These are phyloP conservation scores for Chionomys nivalis DNA, from an alignment of 2,113 vertebrate genomes.

Conservation along the genomic window DNA sequence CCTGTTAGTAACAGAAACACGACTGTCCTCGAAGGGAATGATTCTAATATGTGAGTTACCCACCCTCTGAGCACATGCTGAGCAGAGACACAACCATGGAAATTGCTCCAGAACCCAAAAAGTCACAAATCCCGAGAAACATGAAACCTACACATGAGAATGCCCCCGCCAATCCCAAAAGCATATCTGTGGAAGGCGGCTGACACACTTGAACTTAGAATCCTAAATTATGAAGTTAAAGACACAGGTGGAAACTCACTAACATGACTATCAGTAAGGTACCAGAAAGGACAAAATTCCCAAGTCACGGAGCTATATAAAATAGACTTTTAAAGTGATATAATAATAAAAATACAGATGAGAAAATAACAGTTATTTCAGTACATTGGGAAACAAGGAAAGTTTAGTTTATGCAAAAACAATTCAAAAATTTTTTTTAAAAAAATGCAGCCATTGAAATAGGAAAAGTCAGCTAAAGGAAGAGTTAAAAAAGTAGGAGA, in stretches of 20 bases:
- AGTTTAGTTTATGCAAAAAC: neutral
- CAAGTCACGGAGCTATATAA: neutral
- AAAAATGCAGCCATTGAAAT: neutral
- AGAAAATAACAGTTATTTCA: neutral
- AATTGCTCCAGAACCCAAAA: slow-evolving; percentile 1
- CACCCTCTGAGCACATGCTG: neutral
- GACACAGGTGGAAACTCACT: neutral
- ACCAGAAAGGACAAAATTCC: neutral
- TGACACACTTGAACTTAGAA: neutral
- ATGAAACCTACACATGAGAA: neutral
- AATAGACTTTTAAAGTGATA: neutral
- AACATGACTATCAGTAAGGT: neutral
- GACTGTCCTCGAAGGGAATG: neutral
- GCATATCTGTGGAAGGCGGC: neutral
- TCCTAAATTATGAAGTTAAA: neutral
- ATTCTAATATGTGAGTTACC: neutral
- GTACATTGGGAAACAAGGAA: neutral
- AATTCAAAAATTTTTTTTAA: slow-evolving; percentile 12
- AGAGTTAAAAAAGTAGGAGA: slow-evolving; percentile 43
- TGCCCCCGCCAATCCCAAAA: no score
- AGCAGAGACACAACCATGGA: neutral
- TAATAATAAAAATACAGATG: slow-evolving; percentile 28
- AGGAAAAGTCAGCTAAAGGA: slow-evolving; percentile 43
- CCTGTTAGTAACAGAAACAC: neutral
- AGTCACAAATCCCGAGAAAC: neutral